phyloP scores from a whole-genome alignment of 2,113 vertebrate species.

The Macquaria australasica region DNA sequence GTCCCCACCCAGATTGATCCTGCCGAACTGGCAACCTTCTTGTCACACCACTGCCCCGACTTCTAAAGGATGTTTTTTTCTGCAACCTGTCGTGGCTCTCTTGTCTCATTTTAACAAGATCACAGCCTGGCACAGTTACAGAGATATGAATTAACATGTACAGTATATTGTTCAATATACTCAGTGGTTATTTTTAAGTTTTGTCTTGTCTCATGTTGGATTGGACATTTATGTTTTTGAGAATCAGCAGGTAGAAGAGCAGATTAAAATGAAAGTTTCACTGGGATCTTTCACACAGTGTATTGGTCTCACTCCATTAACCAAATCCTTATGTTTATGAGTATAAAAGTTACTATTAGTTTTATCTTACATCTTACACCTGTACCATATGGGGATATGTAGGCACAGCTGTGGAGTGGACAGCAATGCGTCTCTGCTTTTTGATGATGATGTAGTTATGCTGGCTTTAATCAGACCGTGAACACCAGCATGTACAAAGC shows the following conservation, averaged over 20 bases:
- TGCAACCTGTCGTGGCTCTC: not conserved
- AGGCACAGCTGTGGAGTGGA: not conserved
- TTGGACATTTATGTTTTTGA: not conserved
- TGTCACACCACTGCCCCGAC: not conserved
- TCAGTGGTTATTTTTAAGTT: not conserved
- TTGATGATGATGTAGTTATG: not conserved
- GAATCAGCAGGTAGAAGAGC: not conserved
- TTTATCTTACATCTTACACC: not conserved
- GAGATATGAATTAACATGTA: too few species aligned
- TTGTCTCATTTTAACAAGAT: too few species aligned
- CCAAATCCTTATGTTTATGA: too few species aligned
- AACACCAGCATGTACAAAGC: not conserved
- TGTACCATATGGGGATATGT: not conserved
- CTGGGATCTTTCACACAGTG: too few species aligned
- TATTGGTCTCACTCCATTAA: too few species aligned
- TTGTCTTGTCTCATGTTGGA: not conserved
- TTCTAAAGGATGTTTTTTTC: not conserved
- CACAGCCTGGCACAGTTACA: too few species aligned
- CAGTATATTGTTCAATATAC: not conserved
- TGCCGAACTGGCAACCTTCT: not conserved
- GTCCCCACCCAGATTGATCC: too few species aligned
- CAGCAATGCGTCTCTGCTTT: not conserved
- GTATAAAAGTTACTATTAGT: too few species aligned
- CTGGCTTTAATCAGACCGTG: not conserved
- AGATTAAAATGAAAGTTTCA: too few species aligned